Base-by-base conservation (phyloP, 2,888 invertebrate species). In the Phyllotreta cruciferae region DNA sequence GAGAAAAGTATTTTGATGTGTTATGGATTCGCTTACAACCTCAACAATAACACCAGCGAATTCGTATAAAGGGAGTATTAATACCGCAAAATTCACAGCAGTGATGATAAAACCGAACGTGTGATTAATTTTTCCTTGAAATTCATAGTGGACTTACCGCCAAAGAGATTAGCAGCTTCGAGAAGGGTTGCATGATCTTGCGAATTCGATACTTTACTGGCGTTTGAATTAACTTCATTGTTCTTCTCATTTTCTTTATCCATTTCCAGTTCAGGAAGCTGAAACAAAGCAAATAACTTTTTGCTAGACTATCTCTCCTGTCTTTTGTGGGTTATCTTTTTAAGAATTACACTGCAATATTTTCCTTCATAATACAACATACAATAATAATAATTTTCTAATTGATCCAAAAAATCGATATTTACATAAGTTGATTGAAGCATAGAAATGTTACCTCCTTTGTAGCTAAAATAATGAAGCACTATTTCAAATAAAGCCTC, bases 191-290 rank as follows among this genome's bases (percentile, higher is more conserved):
- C 85, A 69, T 88, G 83, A 85, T 89, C 86, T 71, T 72, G 79
- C 60, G 70, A 75, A 71, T 78, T 80, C 67, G 81, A 78, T 67
- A 78, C 74, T 76, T 82, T 82, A 83, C 76, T 80, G 75, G 86
- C 77, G 83, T 83, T 79, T 81, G 85, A 82, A 83, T 85, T 82
- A 84, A 84, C 80, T 77, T 82, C 83, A 82, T 82, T 82, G 60
- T 60, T 56, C 82, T 85, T 84, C 82, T 90, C 90, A 87, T 90
- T 91, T 88, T 90, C 90, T 85, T 91, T 91, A 85, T 92, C 91
- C 91, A 91, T 91, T 81, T 83, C 84, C 79, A 78, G 71, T 74
- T 74, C 71, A 74, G 75, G 67, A 41, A 41, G n/a, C 54, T 54
- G 41, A 6, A 54, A 54, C 9, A 49, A 49, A 49, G 10, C 10